A percentile compares a stretch with the other conserved stretches of the same genome.
Conservation (phyloP, 2,888 invertebrate genomes). For the Strigamia crassipes region DNA sequence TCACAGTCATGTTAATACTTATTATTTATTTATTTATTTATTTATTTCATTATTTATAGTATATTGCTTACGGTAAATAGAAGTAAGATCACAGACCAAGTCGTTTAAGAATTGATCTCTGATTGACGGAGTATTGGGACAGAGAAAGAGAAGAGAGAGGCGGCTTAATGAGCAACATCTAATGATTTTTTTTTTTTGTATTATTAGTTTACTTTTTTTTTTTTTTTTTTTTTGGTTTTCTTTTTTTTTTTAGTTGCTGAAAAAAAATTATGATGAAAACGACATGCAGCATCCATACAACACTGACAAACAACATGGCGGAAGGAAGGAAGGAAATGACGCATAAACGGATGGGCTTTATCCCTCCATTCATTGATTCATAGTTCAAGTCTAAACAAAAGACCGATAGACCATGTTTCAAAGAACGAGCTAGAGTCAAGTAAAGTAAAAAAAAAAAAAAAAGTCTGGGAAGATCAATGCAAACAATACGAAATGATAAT, state of each 20-base stretch:
- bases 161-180: slow-evolving; percentile 9
- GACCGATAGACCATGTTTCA: background rate
- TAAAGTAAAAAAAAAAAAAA: background rate
- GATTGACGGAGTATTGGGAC: slow-evolving; percentile 5
- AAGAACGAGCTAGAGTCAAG: background rate
- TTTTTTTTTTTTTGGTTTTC: too few species aligned
- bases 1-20: background rate
- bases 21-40: background rate
- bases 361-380: slow-evolving; percentile 16
- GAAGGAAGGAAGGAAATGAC: slow-evolving; percentile 30
- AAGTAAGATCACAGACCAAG: background rate
- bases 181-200: slow-evolving; percentile 8
- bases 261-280: background rate
- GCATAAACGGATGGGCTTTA: background rate
- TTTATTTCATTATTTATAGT: background rate
- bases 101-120: background rate
- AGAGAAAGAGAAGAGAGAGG: background rate
- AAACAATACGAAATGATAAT: background rate
- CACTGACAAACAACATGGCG: slow-evolving; percentile 15
- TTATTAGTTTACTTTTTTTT: too few species aligned
- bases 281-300: slow-evolving; percentile 25
- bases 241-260: background rate
- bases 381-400: background rate
- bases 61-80: slow-evolving; percentile 21
- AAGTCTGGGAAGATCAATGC: background rate